A percentile compares a stretch with the other conserved stretches of the same genome.
Evolutionary conservation across 1,140 invertebrate species (phyloP).

Genomic region (Agrilus planipennis): DNA sequence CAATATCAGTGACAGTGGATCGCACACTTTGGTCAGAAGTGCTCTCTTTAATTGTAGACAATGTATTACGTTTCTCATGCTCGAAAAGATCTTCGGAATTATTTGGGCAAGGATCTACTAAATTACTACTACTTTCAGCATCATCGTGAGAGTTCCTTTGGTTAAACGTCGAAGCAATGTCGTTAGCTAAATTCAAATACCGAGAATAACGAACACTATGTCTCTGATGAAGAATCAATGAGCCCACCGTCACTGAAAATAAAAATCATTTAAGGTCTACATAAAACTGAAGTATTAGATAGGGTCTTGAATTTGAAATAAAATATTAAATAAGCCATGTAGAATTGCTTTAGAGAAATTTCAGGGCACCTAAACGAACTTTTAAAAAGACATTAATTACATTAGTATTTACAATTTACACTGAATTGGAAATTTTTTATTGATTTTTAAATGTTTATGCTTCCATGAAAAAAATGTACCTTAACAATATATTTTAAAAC

Average conservation of each 20-base stretch:
- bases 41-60: constrained; percentile 27
- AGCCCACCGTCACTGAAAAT: constrained; percentile 54
- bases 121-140: constrained; percentile 10
- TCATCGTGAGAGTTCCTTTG: constrained; percentile 9
- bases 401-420: too few species aligned
- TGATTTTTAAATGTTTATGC: too few species aligned
- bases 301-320: too few species aligned
- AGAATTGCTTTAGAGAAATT: too few species aligned
- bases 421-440: too few species aligned
- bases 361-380: too few species aligned
- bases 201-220: constrained; percentile 37
- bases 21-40: constrained; percentile 24
- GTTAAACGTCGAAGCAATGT: constrained; percentile 21
- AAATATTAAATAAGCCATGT: too few species aligned
- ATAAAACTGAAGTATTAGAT: too few species aligned
- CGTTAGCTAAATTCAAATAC: constrained; percentile 33
- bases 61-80: constrained; percentile 20
- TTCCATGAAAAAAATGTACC: too few species aligned
- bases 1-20: constrained; percentile 51
- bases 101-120: too few species aligned
- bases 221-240: constrained; percentile 59
- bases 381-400: too few species aligned
- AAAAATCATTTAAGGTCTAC: constrained; percentile 1
- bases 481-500: too few species aligned
- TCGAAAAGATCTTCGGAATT: background rate